Evolutionary conservation across 2,888 invertebrate genomes (phyloP).

Genomic region (Platypus cylindrus): DNA sequence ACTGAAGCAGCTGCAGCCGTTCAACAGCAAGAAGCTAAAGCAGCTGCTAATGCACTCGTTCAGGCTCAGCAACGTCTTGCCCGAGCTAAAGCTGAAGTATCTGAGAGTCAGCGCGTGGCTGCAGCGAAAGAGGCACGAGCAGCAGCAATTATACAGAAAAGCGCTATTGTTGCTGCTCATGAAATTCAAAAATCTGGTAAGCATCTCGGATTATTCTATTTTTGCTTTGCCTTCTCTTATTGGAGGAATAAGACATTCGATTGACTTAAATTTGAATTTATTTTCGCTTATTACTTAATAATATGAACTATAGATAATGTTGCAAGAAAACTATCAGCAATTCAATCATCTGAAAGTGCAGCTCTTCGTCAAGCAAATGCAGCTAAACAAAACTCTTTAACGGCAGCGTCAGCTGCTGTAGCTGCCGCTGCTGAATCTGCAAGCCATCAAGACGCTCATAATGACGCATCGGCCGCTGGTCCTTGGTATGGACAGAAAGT

Average conservation of each 20-base stretch:
- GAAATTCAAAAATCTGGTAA: constrained; percentile 53
- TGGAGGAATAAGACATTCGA: too few relatives aligned
- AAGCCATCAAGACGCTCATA: constrained; percentile 5
- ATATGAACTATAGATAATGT: constrained; percentile 17
- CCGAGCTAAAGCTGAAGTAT: constrained; percentile 54
- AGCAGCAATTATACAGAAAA: constrained; percentile 55
- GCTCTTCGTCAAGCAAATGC: constrained; percentile 20
- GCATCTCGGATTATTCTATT: background rate
- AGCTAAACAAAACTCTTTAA: constrained; percentile 21
- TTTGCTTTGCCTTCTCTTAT: too few relatives aligned
- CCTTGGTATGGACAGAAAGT: constrained; percentile 18
- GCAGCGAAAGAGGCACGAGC: constrained; percentile 61
- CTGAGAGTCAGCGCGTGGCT: constrained; percentile 59
- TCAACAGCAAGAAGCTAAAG: constrained; percentile 53
- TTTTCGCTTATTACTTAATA: constrained; percentile 6
- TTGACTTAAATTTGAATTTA: background rate
- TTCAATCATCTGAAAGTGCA: constrained; percentile 19
- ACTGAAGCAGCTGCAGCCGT: constrained; percentile 55
- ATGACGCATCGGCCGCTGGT: constrained; percentile 10
- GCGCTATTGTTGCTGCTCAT: constrained; percentile 56
- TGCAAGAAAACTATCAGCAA: constrained; percentile 20
- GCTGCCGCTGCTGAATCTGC: constrained; percentile 15
- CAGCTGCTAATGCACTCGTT: constrained; percentile 52
- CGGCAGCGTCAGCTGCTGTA: constrained; percentile 23
- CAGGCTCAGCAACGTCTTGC: constrained; percentile 58